A percentile compares a stretch with the other conserved stretches of the same genome.
Evolutionary conservation across 1,140 invertebrate genomes (phyloP).

Genomic region (Helicoverpa zea): DNA sequence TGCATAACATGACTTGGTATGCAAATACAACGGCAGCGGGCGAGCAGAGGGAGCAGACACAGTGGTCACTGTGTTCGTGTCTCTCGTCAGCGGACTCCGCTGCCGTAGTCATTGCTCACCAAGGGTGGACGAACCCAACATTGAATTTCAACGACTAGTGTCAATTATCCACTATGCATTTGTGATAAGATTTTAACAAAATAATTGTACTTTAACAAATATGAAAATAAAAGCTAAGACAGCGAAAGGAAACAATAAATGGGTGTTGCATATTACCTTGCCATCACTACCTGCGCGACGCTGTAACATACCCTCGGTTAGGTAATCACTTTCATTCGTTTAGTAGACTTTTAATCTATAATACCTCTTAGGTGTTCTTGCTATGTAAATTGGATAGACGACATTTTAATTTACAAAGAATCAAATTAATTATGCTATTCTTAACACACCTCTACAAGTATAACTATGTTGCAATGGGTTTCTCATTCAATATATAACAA

Average conservation of each 20-base stretch:
- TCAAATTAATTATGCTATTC: slow-evolving; percentile 11
- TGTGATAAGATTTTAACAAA: too few species aligned
- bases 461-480: not conserved
- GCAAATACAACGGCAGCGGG: too few species aligned
- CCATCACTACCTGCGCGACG: not conserved
- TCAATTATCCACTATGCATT: not conserved
- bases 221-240: not conserved
- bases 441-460: slow-evolving; percentile 15
- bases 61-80: too few species aligned
- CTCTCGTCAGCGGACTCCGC: too few species aligned
- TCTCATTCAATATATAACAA: slow-evolving; percentile 5
- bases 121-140: not conserved
- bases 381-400: slow-evolving; percentile 1
- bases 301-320: not conserved
- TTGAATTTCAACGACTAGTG: not conserved
- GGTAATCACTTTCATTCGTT: slow-evolving; percentile 4
- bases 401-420: not conserved
- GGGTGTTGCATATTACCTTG: not conserved
- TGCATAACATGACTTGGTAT: not conserved
- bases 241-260: not conserved
- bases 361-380: not conserved
- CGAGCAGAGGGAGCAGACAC: too few species aligned
- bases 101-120: too few species aligned
- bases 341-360: not conserved
- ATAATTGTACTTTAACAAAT: too few species aligned